phyloP scores from a whole-genome alignment of 2,797 vertebrate genomes.

The Muraenolepis orangiensis region DNA sequence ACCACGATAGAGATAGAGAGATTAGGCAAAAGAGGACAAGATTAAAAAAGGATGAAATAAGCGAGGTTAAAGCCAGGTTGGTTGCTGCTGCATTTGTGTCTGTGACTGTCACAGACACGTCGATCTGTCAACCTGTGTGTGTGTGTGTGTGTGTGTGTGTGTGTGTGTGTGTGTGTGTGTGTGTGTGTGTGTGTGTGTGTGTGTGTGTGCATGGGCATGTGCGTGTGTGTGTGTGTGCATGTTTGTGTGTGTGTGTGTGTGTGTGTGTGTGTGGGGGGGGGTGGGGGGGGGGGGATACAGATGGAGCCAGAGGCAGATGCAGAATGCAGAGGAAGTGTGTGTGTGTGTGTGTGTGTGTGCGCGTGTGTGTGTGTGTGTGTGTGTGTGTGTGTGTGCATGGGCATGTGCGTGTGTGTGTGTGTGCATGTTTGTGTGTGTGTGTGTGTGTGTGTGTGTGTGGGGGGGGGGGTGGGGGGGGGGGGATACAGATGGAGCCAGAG shows the following conservation, averaged over 20 bases:
- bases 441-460: constrained; percentile 9
- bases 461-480: no score
- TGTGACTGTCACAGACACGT: no score
- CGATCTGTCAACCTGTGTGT: no score
- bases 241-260: neutral
- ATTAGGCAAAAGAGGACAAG: constrained; percentile 3
- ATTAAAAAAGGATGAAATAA: neutral
- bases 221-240: constrained; percentile 4
- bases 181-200: constrained; percentile 3
- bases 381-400: constrained; percentile 5
- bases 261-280: neutral
- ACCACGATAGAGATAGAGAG: neutral
- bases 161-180: neutral
- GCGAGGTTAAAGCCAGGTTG: constrained; percentile 6
- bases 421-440: neutral
- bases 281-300: no score
- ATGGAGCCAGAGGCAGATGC: no score
- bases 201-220: neutral
- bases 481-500: no score
- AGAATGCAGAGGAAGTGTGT: neutral
- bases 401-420: neutral
- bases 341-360: constrained; percentile 2
- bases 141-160: no score
- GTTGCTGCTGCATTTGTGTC: neutral
- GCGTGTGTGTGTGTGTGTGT: constrained; percentile 5